Evolutionary conservation across 1,140 invertebrate genomes (phyloP).

Genomic region (Acromyrmex charruanus): DNA sequence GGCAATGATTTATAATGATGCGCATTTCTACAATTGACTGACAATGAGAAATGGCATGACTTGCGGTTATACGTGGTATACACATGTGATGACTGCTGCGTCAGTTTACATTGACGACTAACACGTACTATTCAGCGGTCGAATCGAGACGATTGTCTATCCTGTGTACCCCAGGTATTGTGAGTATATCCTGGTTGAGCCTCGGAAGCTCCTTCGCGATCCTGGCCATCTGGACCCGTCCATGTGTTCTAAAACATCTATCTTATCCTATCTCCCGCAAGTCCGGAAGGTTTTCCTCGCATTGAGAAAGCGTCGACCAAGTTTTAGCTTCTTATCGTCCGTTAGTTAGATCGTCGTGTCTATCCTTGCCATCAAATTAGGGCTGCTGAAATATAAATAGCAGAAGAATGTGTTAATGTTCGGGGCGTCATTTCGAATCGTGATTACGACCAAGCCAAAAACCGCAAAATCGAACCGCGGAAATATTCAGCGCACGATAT

Average conservation of each 20-base stretch:
- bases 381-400: conserved; percentile 49
- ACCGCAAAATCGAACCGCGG: conserved; percentile 15
- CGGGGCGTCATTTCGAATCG: background rate
- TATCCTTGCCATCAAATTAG: conserved; percentile 18
- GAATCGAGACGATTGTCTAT: conserved; percentile 32
- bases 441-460: background rate
- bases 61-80: conserved; percentile 21
- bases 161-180: conserved; percentile 2
- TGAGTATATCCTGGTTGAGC: conserved; percentile 15
- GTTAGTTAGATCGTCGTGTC: conserved; percentile 22
- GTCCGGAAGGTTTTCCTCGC: conserved; percentile 14
- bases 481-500: conserved; percentile 9
- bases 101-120: conserved; percentile 19
- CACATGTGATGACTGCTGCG: background rate
- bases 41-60: conserved; percentile 19
- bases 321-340: background rate
- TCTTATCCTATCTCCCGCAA: background rate
- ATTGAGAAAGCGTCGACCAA: conserved; percentile 37
- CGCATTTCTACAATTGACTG: background rate
- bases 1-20: background rate
- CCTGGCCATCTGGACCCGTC: background rate
- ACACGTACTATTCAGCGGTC: background rate
- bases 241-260: background rate
- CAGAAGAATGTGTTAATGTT: background rate
- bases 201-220: background rate